Percentiles rank a stretch among this genome's conserved stretches.
phyloP scores from a whole-genome alignment of 2,797 vertebrate genomes.

The Chaunax sp. region DNA sequence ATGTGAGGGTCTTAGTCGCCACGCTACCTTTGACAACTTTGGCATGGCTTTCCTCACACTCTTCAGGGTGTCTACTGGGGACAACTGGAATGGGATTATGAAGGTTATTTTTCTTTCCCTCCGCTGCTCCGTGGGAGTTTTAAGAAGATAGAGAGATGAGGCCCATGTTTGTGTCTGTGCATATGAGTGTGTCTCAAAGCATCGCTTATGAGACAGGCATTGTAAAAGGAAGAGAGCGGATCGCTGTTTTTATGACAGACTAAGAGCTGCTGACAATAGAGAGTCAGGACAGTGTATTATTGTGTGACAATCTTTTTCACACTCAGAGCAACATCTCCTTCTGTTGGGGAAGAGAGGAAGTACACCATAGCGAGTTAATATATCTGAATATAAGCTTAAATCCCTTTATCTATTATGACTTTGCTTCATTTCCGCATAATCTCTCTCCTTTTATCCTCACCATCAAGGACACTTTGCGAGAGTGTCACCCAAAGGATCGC shows the following conservation, averaged over 20 bases:
- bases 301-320: conserved; percentile 81
- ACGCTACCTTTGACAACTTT: conserved; percentile 96
- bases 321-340: conserved; percentile 78
- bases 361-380: background rate
- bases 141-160: conserved; percentile 36
- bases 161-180: conserved; percentile 34
- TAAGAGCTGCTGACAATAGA: conserved; percentile 79
- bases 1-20: conserved; percentile 93
- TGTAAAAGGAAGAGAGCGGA: conserved; percentile 63
- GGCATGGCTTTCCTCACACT: conserved; percentile 98
- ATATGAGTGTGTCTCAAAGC: conserved; percentile 30
- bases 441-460: background rate
- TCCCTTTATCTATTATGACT: conserved; percentile 11
- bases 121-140: conserved; percentile 23
- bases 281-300: conserved; percentile 43
- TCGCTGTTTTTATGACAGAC: conserved; percentile 89
- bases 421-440: conserved; percentile 64
- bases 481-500: conserved; percentile 90
- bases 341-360: conserved; percentile 61
- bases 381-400: conserved; percentile 11
- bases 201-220: conserved; percentile 36
- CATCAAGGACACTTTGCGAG: conserved; percentile 93
- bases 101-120: conserved; percentile 85
- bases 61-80: conserved; percentile 95
- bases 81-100: conserved; percentile 99